Percentiles rank a stretch among this genome's conserved stretches.
These are phyloP conservation scores for Ondatra zibethicus DNA, from an alignment of 2,113 vertebrate species.

Conservation along the genomic window DNA sequence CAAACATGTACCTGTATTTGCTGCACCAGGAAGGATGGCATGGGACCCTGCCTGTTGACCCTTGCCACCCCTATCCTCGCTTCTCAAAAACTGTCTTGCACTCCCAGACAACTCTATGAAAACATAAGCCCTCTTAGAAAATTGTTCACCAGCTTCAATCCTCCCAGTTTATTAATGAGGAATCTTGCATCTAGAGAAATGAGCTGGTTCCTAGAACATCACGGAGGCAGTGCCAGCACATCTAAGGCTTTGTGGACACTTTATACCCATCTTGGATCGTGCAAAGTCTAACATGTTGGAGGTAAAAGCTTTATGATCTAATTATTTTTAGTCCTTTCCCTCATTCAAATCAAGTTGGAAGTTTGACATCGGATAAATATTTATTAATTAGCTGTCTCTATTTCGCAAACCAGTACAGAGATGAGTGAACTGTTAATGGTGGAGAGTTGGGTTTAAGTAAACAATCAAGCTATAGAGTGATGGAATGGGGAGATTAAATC, in stretches of 20 bases:
- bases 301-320: neutral
- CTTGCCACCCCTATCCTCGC: neutral
- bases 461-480: neutral
- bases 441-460: neutral
- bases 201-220: neutral
- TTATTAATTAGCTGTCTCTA: neutral
- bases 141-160: neutral
- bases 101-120: neutral
- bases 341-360: conserved; percentile 5
- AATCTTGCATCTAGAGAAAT: neutral
- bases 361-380: neutral
- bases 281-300: neutral
- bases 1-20: neutral
- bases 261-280: neutral
- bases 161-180: neutral
- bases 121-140: neutral
- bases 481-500: neutral
- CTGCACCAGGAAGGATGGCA: neutral
- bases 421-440: neutral
- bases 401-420: neutral
- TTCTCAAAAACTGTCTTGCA: neutral
- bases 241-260: neutral
- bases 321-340: neutral
- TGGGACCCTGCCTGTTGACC: neutral
- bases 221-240: neutral